Conservation (phyloP, 2,113 vertebrate species). For the Calonectris borealis region DNA sequence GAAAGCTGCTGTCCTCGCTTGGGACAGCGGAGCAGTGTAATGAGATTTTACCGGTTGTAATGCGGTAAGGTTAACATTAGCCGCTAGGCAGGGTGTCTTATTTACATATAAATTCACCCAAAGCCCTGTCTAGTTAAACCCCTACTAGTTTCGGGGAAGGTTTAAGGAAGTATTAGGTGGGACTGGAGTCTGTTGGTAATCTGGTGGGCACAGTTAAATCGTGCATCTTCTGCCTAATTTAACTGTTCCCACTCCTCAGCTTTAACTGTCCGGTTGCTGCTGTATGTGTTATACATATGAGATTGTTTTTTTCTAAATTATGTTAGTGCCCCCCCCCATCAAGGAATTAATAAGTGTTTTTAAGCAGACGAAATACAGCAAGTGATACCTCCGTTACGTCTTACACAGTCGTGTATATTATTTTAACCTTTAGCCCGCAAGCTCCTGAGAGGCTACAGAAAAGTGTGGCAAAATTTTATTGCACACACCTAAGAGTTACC, state of each 20-base stretch:
- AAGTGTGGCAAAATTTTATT: too few species aligned
- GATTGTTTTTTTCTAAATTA: background rate
- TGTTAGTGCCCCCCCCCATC: rapidly evolving
- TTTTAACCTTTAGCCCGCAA: background rate
- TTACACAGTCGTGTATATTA: rapidly evolving
- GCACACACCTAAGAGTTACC: background rate
- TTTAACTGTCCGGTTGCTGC: background rate
- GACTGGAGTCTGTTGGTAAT: background rate
- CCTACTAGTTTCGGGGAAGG: rapidly evolving
- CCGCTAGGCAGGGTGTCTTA: background rate
- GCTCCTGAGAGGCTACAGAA: background rate
- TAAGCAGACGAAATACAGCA: background rate
- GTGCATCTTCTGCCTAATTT: rapidly evolving
- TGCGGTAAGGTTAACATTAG: rapidly evolving
- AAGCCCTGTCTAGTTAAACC: background rate
- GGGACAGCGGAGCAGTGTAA: rapidly evolving
- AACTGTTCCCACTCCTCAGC: background rate
- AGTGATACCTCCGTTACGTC: too few species aligned
- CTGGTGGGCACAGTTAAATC: background rate
- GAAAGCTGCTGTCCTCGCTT: background rate
- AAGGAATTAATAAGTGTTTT: background rate
- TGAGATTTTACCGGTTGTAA: rapidly evolving
- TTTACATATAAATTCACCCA: rapidly evolving
- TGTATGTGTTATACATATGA: rapidly evolving
- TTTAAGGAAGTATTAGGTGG: background rate